Conservation (phyloP, 1,140 invertebrate genomes). For the Globodera rostochiensis region DNA sequence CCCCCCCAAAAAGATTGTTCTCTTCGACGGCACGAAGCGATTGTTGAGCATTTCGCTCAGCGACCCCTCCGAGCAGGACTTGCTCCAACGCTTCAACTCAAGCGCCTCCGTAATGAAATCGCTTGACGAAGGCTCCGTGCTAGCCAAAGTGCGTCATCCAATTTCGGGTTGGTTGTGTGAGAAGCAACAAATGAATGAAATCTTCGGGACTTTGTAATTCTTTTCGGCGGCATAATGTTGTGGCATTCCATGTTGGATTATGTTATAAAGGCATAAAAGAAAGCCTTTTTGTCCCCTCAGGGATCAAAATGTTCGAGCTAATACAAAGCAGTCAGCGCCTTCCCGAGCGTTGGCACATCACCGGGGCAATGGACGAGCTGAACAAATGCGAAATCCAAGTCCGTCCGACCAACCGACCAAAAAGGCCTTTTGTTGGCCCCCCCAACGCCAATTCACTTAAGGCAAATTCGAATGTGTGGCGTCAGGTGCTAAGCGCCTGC, state of each 20-base stretch:
- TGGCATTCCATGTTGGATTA: too few relatives aligned
- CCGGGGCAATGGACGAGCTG: constrained; percentile 46
- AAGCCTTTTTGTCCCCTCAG: constrained; percentile 22
- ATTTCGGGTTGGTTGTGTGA: constrained; percentile 49
- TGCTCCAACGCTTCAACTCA: constrained; percentile 10
- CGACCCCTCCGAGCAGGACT: constrained; percentile 36
- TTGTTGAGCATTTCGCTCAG: constrained; percentile 50
- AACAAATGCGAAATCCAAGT: constrained; percentile 46
- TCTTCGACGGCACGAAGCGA: constrained; percentile 57
- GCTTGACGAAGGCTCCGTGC: constrained; percentile 20
- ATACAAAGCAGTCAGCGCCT: constrained; percentile 36
- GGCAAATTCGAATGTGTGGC: constrained; percentile 48
- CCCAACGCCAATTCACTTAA: background rate
- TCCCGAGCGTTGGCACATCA: constrained; percentile 48
- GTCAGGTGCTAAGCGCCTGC: constrained; percentile 44
- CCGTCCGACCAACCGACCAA: background rate
- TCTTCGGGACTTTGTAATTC: too few relatives aligned
- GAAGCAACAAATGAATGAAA: background rate
- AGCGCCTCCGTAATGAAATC: background rate
- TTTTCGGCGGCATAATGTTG: too few relatives aligned
- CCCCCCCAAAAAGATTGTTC: constrained; percentile 47
- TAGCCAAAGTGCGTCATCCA: constrained; percentile 57
- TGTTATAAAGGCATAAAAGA: too few relatives aligned
- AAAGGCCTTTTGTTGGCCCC: too few relatives aligned
- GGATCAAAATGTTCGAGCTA: constrained; percentile 58